phyloP scores from a whole-genome alignment of 2,888 invertebrate genomes.

The Acanthosepion lycidas region DNA sequence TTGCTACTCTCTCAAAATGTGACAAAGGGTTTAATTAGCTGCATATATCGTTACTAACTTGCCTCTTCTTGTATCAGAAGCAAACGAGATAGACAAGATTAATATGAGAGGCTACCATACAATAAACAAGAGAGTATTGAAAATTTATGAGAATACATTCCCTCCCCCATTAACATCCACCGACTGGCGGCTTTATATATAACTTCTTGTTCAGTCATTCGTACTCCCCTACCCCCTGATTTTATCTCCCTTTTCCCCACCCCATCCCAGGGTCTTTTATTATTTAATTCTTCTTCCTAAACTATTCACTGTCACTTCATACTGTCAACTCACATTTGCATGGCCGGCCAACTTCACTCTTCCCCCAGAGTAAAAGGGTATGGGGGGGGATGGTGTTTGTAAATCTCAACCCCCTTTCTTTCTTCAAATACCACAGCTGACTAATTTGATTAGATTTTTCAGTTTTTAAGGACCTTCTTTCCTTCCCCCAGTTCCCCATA shows the following conservation, averaged over 20 bases:
- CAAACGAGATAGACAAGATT: too few species aligned
- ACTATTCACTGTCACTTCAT: not conserved
- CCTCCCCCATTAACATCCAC: too few species aligned
- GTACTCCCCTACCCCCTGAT: not conserved
- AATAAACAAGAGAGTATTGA: too few species aligned
- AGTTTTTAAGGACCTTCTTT: not conserved
- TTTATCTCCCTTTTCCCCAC: not conserved
- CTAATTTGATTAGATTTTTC: constrained; percentile 43
- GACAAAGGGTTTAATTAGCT: too few species aligned
- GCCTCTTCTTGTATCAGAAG: too few species aligned
- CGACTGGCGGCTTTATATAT: not conserved
- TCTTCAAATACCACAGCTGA: constrained; percentile 35
- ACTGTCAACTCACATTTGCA: constrained; percentile 41
- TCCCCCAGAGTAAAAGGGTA: not conserved
- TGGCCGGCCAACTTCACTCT: not conserved
- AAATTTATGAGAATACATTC: too few species aligned
- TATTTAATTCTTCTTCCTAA: not conserved
- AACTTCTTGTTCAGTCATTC: not conserved
- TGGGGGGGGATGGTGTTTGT: too few species aligned
- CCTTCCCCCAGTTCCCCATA: not conserved
- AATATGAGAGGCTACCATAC: too few species aligned
- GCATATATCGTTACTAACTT: too few species aligned
- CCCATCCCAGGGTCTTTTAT: not conserved
- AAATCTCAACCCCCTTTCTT: not conserved
- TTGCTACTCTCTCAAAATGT: too few species aligned